Base-by-base conservation (phyloP, 2,113 vertebrate genomes). In the Hippocampus guttulatus region DNA sequence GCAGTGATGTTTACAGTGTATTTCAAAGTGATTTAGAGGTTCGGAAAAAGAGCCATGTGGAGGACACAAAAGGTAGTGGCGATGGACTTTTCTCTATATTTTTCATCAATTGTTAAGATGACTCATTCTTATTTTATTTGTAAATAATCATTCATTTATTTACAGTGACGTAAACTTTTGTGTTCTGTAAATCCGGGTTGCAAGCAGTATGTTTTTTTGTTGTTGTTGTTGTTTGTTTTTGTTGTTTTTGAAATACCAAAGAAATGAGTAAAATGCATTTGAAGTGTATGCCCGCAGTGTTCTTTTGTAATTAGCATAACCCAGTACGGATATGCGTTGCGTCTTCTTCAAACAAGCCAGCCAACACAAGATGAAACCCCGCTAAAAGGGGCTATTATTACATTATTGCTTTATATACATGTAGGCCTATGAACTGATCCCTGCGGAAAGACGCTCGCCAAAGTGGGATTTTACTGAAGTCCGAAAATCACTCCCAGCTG, bases 401-500 rank as follows among this genome's bases (percentile, higher is more conserved):
- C 89, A 90, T 90, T 90, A 87, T 83, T 88, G 86, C 86, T 92
- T 92, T 90, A n/a, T n/a, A n/a, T n/a, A 89, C 84, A 87, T 71
- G 88, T n/a, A n/a, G 89, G 80, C 85, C 86, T 85, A 75, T 85
- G 83, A 90, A 90, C 80, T 75, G 85, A 80, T 89, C 87, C 90
- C 87, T 51, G 82, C 88, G 87, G 90, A 90, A 85, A 86, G 88
- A 87, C 75, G 70, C 80, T 83, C 89, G 88, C 91, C 92, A 90
- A 86, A 82, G 83, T 75, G 63, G 82, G 86, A 86, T 88, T 90
- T 90, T 75, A 87, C 88, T 84, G 86, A 92, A 88, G 91, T 91
- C 85, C 71, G 75, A 68, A 91, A 93, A 93, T 91, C 88, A 91
- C 75, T 92, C 87, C 87, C 91, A 93, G 90, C 89, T 92, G 92